Evolutionary conservation across 2,113 vertebrate species (phyloP).

Genomic region (Dasypus novemcinctus): DNA sequence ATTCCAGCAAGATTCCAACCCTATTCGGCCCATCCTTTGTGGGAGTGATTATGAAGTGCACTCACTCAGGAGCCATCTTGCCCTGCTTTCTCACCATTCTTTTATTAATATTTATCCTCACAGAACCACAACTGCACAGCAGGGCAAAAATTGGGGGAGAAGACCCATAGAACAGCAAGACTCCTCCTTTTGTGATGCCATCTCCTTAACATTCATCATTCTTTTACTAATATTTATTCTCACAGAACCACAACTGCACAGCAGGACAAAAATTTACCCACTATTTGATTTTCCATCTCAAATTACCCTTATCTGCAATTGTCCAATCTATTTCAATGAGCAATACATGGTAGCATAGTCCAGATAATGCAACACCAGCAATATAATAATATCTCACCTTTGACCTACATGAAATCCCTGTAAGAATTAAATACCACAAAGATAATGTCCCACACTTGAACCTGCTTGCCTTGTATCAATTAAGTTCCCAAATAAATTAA

Average conservation of each 20-base stretch:
- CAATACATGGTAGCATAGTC: not conserved
- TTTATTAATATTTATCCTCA: not conserved
- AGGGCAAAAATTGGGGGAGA: not conserved
- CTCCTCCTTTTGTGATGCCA: slow-evolving; percentile 6
- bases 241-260: not conserved
- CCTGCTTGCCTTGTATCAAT: not conserved
- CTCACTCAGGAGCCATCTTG: no score
- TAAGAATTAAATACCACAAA: not conserved
- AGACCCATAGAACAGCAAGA: not conserved
- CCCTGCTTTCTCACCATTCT: not conserved
- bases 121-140: not conserved
- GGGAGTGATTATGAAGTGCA: no score
- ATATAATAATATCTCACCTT: not conserved
- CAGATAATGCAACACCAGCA: not conserved
- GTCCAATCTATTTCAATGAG: not conserved
- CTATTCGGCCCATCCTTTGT: no score
- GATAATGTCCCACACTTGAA: not conserved
- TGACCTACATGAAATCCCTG: not conserved
- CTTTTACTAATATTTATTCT: not conserved
- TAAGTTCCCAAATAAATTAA: slow-evolving; percentile 1
- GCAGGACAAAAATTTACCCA: not conserved
- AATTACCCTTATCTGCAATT: not conserved
- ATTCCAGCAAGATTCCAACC: no score
- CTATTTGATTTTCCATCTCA: not conserved
- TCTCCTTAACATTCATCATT: not conserved